Evolutionary conservation across 2,113 vertebrate species (phyloP), one percentile per base, ranked within the genome.

Genomic region (Phaethon lepturus): DNA sequence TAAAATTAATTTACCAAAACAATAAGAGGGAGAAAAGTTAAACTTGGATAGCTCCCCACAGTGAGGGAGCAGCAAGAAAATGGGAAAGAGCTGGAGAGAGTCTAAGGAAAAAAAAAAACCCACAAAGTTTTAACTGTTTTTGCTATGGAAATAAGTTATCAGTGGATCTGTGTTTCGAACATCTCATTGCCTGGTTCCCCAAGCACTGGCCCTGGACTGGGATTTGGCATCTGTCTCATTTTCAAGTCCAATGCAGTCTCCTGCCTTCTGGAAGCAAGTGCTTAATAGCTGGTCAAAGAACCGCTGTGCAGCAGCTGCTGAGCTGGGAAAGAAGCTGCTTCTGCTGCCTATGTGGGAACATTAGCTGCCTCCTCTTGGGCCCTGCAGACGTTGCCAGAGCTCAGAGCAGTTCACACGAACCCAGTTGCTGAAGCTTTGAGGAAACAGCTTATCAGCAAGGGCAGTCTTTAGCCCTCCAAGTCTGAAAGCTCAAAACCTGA

Each of bases 191-290:
- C 44, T 90, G 42, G 28, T 68, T 94, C 50, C 38, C 67, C 59
- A 66, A 13, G 85, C 45, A 28, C 22, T 73, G 50, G 19, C 50
- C 71, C 67, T 86, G 67, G 31, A 47, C 38, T 96, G 50, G 71
- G 72, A 69, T 93, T 95, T 96, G 85, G 55, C 78, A 47, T 76
- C 62, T 92, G 29, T 86, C 50, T 86, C 38, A 9, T 67, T 94
- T 86, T 93, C n/a, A 59, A 86, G 63, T 94, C 85, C 50, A 49
- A 2, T 26, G 55, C 55, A 83, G 50, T 69, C 78, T 92, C 55
- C 42, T 1, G 38, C 50, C 26, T 92, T 86, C 60, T 96, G 83
- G 95, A 84, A 94, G 44, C 0, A 0, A 55, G 13, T 63, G 38
- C 22, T 79, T 64, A 73, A 58, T 93, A 72, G 40, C 64, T 56